Evolutionary conservation across 2,113 vertebrate species (phyloP), one percentile per base, ranked within the genome.

Genomic region (Zosterops borbonicus): DNA sequence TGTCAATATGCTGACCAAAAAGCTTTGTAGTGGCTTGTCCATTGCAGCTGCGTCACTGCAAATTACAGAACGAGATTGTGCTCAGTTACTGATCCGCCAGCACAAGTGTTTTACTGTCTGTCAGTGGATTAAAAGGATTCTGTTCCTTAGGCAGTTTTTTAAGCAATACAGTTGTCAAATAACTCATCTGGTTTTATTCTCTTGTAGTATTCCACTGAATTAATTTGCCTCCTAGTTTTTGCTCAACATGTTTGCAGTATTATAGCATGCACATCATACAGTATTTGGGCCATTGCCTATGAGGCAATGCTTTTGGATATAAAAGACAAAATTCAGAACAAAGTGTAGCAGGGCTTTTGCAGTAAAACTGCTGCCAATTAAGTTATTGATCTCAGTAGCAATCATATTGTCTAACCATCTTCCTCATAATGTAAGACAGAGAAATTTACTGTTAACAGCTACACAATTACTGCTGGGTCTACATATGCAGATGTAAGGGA

Each of bases 61-160:
- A 92, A 85, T 87, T 91, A 56, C 31, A 81, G 13, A 18, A 35
- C 12, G 19, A 29, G 37, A 33, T 42, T 33, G 25, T 35, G 17
- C 8, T 92, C 46, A 59, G 42, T 41, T 90, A 82, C n/a, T 49
- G 53, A 83, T 55, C 56, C 90, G n/a, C 2, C 14, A 68, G 37
- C 28, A 73, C n/a, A 91, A 75, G 35, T 59, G 29, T 49, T 92
- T 90, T 88, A 87, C 16, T 81, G 70, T 92, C 39, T 92, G 67
- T 73, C 14, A 0, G 22, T 2, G 1, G 5, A 37, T 87, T 92
- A 79, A 84, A 91, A 95, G 49, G 39, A n/a, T 94, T 91, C 10
- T 75, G 33, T 83, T 93, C 81, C 35, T 93, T 91, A 91, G 50
- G 64, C 50, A 92, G 67, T 39, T 81, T 87, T 95, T 93, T 77